Evolutionary conservation across 1,140 invertebrate genomes (phyloP).

Genomic region (Neodiprion pinetum): DNA sequence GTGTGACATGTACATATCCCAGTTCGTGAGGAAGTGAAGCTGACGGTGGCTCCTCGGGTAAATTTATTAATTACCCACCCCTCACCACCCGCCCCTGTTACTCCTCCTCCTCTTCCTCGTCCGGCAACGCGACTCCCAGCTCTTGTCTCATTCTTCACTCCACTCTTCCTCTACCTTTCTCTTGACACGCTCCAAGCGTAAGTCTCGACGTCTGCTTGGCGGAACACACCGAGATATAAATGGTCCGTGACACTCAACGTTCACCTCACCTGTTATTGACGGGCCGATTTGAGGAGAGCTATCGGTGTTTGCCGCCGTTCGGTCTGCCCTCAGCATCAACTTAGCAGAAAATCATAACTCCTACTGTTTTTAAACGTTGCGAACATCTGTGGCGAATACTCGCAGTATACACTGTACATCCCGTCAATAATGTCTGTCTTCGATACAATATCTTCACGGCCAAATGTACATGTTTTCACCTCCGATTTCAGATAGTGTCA

Average conservation of each 20-base stretch:
- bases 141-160: constrained; percentile 14
- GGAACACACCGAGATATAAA: neutral
- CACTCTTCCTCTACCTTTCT: constrained; percentile 11
- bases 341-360: too few relatives aligned
- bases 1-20: neutral
- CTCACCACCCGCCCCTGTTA: neutral
- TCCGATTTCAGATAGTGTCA: too few relatives aligned
- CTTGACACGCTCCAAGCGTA: neutral
- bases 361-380: too few relatives aligned
- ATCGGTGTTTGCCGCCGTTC: too few relatives aligned
- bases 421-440: too few relatives aligned
- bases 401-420: too few relatives aligned
- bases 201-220: too few relatives aligned
- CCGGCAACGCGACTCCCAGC: constrained; percentile 6
- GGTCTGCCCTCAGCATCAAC: too few relatives aligned
- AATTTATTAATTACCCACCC: constrained; percentile 12
- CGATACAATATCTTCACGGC: too few relatives aligned
- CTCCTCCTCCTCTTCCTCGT: neutral
- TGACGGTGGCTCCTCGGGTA: neutral
- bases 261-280: constrained; percentile 2
- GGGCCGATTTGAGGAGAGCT: neutral
- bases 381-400: too few relatives aligned
- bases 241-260: neutral
- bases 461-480: too few relatives aligned
- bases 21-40: neutral